Evolutionary conservation across 2,888 invertebrate genomes (phyloP).

Genomic region (Sinhomidia bicolor): DNA sequence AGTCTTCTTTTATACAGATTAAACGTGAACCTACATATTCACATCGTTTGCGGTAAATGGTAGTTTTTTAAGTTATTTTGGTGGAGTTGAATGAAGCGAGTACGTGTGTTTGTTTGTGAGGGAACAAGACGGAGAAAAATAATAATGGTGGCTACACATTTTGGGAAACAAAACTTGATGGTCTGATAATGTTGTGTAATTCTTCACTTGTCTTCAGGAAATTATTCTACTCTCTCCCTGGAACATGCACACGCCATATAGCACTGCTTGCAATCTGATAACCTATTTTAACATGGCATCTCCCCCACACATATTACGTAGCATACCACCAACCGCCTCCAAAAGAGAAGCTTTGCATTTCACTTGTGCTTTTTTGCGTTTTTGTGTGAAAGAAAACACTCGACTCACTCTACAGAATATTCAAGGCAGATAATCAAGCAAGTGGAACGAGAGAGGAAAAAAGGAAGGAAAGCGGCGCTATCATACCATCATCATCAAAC

Average conservation of each 20-base stretch:
- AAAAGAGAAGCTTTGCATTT: neutral
- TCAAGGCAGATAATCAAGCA: conserved; percentile 5
- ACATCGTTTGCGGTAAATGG: too few relatives aligned
- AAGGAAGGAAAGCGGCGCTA: too few relatives aligned
- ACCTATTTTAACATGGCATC: neutral
- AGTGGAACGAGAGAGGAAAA: neutral
- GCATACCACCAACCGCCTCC: too few relatives aligned
- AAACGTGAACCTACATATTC: too few relatives aligned
- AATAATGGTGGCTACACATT: neutral
- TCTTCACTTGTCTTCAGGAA: conserved; percentile 43
- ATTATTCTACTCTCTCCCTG: conserved; percentile 18
- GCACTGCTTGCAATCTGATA: neutral
- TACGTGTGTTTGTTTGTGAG: too few relatives aligned
- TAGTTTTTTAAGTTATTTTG: too few relatives aligned
- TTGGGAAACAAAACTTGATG: conserved; percentile 12
- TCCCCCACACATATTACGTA: neutral
- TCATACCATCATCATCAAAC: neutral
- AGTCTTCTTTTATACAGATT: too few relatives aligned
- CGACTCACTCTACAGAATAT: neutral
- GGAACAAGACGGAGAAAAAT: neutral
- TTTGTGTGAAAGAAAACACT: neutral
- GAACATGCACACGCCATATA: too few relatives aligned
- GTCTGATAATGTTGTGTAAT: conserved; percentile 46
- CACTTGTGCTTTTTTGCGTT: neutral
- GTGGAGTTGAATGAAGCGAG: too few relatives aligned